phyloP scores from a whole-genome alignment of 2,113 vertebrate species.

The Fulica atra region DNA sequence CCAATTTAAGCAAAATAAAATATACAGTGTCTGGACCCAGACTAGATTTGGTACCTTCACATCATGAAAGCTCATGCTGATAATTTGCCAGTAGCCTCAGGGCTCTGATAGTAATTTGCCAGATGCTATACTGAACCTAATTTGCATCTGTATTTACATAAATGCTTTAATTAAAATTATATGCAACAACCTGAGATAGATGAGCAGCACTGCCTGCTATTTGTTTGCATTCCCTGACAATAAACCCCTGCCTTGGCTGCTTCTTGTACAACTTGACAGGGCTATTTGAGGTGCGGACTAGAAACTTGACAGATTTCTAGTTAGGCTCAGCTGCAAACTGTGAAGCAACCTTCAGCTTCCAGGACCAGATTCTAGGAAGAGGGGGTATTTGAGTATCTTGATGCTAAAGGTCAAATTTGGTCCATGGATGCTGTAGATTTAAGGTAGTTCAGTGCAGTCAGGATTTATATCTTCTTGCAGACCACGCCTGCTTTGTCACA shows the following conservation, averaged over 20 bases:
- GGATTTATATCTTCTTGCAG: neutral
- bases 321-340: neutral
- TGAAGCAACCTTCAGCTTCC: neutral
- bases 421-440: neutral
- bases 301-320: neutral
- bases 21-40: neutral
- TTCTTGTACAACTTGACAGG: neutral
- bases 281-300: neutral
- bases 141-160: constrained; percentile 66
- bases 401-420: neutral
- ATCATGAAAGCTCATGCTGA: constrained; percentile 1
- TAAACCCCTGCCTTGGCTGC: neutral
- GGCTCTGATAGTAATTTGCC: constrained; percentile 44
- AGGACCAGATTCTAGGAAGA: neutral
- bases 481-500: neutral
- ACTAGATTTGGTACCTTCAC: neutral
- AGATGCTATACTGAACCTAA: constrained; percentile 41
- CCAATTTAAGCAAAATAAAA: constrained; percentile 14
- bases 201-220: neutral
- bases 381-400: neutral
- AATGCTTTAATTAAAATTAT: constrained; percentile 62
- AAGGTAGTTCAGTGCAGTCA: neutral
- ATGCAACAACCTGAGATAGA: neutral
- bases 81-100: constrained; percentile 42
- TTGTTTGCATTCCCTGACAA: constrained; percentile 31